A percentile compares a stretch with the other conserved stretches of the same genome.
Conservation (phyloP, 2,888 invertebrate species). For the Ectemnius continuus region DNA sequence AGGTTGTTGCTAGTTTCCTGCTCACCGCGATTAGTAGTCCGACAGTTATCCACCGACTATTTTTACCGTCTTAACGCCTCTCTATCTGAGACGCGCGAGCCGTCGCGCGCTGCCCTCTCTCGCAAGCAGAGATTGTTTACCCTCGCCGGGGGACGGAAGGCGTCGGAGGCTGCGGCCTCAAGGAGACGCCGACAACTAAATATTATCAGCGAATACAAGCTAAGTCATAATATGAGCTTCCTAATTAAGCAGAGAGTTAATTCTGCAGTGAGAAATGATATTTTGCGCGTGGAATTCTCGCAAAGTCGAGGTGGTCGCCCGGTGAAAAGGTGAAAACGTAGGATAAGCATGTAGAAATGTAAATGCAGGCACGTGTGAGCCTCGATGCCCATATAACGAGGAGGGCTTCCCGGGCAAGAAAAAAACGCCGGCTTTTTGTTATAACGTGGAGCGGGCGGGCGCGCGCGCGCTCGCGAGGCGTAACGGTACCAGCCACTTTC, state of each 20-base stretch:
- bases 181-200: too few species aligned
- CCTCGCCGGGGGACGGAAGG: neutral
- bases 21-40: slow-evolving; percentile 36
- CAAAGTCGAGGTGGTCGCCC: neutral
- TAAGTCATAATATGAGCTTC: too few species aligned
- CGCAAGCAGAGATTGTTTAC: neutral
- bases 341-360: too few species aligned
- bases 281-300: too few species aligned
- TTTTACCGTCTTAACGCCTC: neutral
- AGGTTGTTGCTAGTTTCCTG: slow-evolving; percentile 49
- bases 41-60: slow-evolving; percentile 43
- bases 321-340: slow-evolving; percentile 31
- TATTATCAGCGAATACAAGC: too few species aligned
- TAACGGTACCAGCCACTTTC: slow-evolving; percentile 71
- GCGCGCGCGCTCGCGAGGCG: slow-evolving; percentile 33
- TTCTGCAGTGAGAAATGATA: too few species aligned
- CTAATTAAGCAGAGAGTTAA: too few species aligned
- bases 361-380: slow-evolving; percentile 15
- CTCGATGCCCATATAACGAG: slow-evolving; percentile 1
- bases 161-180: neutral
- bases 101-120: too few species aligned
- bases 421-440: slow-evolving; percentile 34
- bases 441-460: slow-evolving; percentile 28
- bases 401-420: too few species aligned
- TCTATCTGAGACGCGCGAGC: too few species aligned